phyloP scores from a whole-genome alignment of 1,140 invertebrate genomes.

The Anastrepha obliqua region DNA sequence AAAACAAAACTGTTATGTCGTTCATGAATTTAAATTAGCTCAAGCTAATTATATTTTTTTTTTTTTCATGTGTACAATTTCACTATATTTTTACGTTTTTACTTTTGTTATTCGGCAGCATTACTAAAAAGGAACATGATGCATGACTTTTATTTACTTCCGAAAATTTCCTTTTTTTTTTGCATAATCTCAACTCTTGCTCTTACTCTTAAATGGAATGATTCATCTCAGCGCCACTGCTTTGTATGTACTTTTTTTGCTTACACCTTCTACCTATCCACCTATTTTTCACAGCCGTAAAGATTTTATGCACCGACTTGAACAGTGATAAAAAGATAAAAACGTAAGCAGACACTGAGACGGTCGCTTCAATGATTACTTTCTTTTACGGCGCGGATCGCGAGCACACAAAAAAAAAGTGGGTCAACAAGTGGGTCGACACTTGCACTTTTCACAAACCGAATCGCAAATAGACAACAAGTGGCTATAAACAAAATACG shows the following conservation, averaged over 20 bases:
- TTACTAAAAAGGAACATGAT: no score
- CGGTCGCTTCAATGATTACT: slow-evolving; percentile 23
- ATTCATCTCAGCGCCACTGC: neutral
- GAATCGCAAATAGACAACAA: neutral
- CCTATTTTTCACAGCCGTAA: neutral
- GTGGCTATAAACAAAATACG: neutral
- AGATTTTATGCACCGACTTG: neutral
- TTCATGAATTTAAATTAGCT: slow-evolving; percentile 22
- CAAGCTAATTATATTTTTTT: neutral
- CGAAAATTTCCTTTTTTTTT: neutral
- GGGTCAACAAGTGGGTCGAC: slow-evolving; percentile 25
- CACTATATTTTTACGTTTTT: no score
- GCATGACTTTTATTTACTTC: no score
- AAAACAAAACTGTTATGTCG: neutral
- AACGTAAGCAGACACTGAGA: neutral
- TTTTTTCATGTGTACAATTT: neutral
- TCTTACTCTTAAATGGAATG: neutral
- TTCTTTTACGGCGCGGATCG: slow-evolving; percentile 15
- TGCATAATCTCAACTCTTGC: neutral
- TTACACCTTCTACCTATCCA: neutral
- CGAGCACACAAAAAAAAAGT: neutral
- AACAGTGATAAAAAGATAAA: neutral
- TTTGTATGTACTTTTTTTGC: neutral
- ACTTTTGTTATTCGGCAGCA: no score
- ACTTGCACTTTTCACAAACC: slow-evolving; percentile 30